Percentiles rank a stretch among this genome's conserved stretches.
phyloP scores from a whole-genome alignment of 23 tunicate genomes.

The Phallusia fumigata region DNA sequence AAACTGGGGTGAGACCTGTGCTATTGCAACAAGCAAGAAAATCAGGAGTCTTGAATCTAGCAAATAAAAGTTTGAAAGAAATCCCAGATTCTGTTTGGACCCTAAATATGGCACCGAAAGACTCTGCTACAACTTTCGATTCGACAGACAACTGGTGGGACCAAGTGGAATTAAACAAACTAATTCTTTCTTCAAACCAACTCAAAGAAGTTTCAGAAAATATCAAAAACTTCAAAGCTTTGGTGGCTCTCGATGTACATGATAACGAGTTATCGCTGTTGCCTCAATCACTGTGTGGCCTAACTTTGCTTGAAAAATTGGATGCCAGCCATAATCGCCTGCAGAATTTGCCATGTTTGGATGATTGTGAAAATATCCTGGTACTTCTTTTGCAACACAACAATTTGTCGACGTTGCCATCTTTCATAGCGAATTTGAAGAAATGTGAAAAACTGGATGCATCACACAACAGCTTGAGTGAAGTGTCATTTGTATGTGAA shows the following conservation, averaged over 20 bases:
- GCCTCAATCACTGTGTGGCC: conserved; percentile 27
- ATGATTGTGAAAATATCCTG: conserved; percentile 10
- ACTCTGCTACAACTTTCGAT: conserved; percentile 24
- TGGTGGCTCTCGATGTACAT: conserved; percentile 71
- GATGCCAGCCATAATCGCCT: conserved; percentile 75
- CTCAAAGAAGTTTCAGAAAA: conserved; percentile 45
- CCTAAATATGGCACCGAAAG: conserved; percentile 37
- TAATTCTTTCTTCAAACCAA: conserved; percentile 67
- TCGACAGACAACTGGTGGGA: conserved; percentile 77
- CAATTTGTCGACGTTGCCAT: conserved; percentile 36
- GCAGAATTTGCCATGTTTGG: conserved; percentile 27
- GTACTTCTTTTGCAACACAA: conserved; percentile 69
- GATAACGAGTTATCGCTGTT: conserved; percentile 58
- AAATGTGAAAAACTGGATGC: conserved; percentile 50
- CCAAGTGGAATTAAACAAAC: conserved; percentile 58
- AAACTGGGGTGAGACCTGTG: not conserved
- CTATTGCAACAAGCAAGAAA: conserved; percentile 63
- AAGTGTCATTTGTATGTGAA: conserved; percentile 23
- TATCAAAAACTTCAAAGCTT: conserved; percentile 36
- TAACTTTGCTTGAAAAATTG: conserved; percentile 42
- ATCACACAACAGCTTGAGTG: conserved; percentile 48
- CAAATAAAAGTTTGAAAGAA: conserved; percentile 38
- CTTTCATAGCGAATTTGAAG: not conserved
- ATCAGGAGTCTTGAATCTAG: conserved; percentile 62
- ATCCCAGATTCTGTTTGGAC: conserved; percentile 71